Conservation (phyloP, 2,888 invertebrate species). For the Limulus polyphemus region DNA sequence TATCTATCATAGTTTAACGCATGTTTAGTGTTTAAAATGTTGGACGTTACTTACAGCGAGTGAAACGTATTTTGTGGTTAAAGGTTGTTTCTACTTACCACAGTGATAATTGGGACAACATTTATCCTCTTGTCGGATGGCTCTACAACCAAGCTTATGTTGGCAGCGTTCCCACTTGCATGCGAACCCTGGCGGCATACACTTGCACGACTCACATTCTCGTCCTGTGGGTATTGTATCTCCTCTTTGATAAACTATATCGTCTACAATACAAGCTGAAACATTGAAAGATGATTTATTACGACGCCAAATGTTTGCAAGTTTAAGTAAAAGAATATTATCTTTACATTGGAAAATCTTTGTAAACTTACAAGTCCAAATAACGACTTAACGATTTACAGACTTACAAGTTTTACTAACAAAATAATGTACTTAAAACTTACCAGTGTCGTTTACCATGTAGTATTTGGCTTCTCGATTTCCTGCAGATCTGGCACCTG, state of each 20-base stretch:
- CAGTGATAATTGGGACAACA: conserved; percentile 72
- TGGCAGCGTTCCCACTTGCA: conserved; percentile 53
- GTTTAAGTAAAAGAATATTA: no score
- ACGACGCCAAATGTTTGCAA: no score
- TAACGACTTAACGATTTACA: no score
- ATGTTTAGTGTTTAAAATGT: no score
- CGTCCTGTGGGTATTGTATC: conserved; percentile 52
- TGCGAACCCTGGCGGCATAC: conserved; percentile 48
- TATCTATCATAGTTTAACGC: no score
- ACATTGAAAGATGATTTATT: neutral
- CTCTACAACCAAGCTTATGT: conserved; percentile 59
- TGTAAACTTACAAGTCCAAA: no score
- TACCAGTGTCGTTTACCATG: conserved; percentile 29
- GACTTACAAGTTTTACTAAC: no score
- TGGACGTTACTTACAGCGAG: no score
- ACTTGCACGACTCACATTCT: conserved; percentile 55
- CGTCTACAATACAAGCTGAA: conserved; percentile 26
- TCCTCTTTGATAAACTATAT: conserved; percentile 47
- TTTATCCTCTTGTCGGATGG: conserved; percentile 57
- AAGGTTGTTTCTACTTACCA: conserved; percentile 9
- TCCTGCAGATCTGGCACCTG: conserved; percentile 10
- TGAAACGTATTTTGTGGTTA: no score
- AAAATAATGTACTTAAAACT: neutral
- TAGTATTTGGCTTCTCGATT: conserved; percentile 25
- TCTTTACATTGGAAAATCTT: no score